A percentile compares a stretch with the other conserved stretches of the same genome.
These are phyloP conservation scores for Pemphredon lugubris DNA, from an alignment of 2,888 invertebrate genomes.

Conservation along the genomic window DNA sequence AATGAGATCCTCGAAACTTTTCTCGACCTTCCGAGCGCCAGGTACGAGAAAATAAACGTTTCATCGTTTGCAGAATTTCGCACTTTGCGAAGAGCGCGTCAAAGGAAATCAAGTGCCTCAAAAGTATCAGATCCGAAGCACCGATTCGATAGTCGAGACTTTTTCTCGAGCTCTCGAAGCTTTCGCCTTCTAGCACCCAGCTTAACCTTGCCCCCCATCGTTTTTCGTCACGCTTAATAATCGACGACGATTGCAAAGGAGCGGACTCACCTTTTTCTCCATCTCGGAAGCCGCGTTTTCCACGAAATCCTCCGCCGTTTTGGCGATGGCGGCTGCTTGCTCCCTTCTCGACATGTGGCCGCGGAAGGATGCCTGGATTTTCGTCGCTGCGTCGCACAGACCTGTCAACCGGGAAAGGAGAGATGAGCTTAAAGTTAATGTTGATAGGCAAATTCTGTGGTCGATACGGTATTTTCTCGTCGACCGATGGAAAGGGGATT, in stretches of 20 bases:
- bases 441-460: slow-evolving; percentile 9
- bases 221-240: too few relatives aligned
- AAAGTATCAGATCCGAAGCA: slow-evolving; percentile 6
- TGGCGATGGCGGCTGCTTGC: slow-evolving; percentile 68
- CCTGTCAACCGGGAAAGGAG: slow-evolving; percentile 82
- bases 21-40: too few relatives aligned
- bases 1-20: too few relatives aligned
- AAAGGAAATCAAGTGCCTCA: slow-evolving; percentile 7
- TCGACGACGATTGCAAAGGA: neutral
- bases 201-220: too few relatives aligned
- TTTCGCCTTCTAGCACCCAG: too few relatives aligned
- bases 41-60: too few relatives aligned
- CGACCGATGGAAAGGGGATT: slow-evolving; percentile 1
- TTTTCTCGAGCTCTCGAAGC: neutral
- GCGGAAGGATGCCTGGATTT: slow-evolving; percentile 95
- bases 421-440: slow-evolving; percentile 23
- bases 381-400: slow-evolving; percentile 91
- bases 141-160: neutral
- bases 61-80: too few relatives aligned
- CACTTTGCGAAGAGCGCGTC: neutral
- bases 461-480: slow-evolving; percentile 30
- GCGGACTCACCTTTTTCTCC: slow-evolving; percentile 76
- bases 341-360: slow-evolving; percentile 94
- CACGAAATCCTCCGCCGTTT: slow-evolving; percentile 74
- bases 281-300: slow-evolving; percentile 74